phyloP scores from a whole-genome alignment of 2,113 vertebrate species.

The Phylloscopus trochilus region DNA sequence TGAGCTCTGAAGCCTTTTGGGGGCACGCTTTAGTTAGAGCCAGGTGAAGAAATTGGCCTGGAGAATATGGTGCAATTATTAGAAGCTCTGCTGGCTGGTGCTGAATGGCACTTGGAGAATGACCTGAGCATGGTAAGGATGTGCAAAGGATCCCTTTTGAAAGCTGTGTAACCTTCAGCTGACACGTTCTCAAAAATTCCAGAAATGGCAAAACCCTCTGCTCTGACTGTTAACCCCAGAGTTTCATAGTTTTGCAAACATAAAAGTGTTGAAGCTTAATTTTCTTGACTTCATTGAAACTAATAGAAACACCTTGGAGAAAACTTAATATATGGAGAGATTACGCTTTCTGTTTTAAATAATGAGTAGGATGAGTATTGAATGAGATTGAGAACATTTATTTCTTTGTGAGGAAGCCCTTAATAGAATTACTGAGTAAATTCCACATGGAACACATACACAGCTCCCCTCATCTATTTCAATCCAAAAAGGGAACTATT shows the following conservation, averaged over 20 bases:
- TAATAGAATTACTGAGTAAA: slow-evolving; percentile 61
- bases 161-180: neutral
- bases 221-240: neutral
- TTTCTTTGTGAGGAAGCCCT: slow-evolving; percentile 26
- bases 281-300: slow-evolving; percentile 37
- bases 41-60: neutral
- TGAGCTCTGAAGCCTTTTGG: neutral
- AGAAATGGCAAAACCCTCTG: neutral
- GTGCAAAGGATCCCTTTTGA: neutral
- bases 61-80: neutral
- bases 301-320: slow-evolving; percentile 39
- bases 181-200: neutral
- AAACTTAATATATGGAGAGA: slow-evolving; percentile 11
- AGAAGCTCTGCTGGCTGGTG: neutral
- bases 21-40: neutral
- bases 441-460: neutral
- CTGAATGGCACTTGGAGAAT: neutral
- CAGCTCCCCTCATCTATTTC: neutral
- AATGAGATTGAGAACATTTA: slow-evolving; percentile 58
- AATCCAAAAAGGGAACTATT: neutral
- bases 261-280: neutral
- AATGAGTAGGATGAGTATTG: slow-evolving; percentile 16
- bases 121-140: neutral
- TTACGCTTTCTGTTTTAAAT: slow-evolving; percentile 32
- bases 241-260: neutral